Conservation (phyloP, 2,888 invertebrate species). For the Cyaniris semiargus region DNA sequence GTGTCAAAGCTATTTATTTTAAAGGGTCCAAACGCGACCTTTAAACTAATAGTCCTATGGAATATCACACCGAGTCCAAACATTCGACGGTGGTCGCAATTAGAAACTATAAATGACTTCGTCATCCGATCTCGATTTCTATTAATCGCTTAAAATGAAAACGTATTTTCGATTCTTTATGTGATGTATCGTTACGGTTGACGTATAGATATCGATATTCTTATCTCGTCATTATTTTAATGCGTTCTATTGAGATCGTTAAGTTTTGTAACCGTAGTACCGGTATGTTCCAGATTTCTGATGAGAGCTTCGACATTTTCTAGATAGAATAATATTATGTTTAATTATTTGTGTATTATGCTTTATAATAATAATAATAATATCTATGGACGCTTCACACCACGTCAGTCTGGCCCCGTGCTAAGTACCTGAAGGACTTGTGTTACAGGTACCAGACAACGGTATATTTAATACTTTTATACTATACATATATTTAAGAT, state of each 20-base stretch:
- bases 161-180: constrained; percentile 67
- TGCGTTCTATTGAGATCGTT: constrained; percentile 39
- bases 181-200: constrained; percentile 53
- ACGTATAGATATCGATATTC: constrained; percentile 48
- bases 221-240: constrained; percentile 40
- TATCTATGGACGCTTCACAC: too few species aligned
- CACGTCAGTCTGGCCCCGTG: too few species aligned
- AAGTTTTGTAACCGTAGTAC: constrained; percentile 2
- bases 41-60: constrained; percentile 21
- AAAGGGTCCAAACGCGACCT: background rate
- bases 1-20: constrained; percentile 19
- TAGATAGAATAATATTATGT: background rate
- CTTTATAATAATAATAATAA: too few species aligned
- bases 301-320: background rate
- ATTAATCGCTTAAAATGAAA: constrained; percentile 68
- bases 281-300: background rate
- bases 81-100: constrained; percentile 72
- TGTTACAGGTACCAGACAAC: too few species aligned
- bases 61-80: constrained; percentile 55
- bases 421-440: too few species aligned
- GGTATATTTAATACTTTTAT: too few species aligned
- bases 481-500: too few species aligned
- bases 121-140: constrained; percentile 66
- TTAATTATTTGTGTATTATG: background rate
- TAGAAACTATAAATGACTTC: constrained; percentile 73